Conservation (phyloP, 2,888 invertebrate genomes). For the Heliconius charithonia region DNA sequence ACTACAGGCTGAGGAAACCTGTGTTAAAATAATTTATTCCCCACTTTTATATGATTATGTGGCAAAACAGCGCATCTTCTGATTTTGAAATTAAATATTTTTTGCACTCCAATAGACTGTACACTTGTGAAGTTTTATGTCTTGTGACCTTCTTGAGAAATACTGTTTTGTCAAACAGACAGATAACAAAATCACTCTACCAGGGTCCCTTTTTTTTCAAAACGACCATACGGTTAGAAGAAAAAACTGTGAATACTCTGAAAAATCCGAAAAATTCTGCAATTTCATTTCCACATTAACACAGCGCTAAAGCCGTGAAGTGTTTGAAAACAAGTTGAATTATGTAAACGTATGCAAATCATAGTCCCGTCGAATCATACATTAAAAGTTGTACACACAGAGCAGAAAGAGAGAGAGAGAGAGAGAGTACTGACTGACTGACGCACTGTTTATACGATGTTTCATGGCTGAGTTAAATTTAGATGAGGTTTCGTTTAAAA, state of each 20-base stretch:
- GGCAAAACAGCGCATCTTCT: background rate
- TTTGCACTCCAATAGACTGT: background rate
- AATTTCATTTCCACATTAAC: slow-evolving; percentile 21
- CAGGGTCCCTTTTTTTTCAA: too few species aligned
- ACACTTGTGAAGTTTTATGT: background rate
- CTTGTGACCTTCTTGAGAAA: background rate
- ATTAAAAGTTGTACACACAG: slow-evolving; percentile 51
- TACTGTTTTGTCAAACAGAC: background rate
- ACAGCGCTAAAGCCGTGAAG: slow-evolving; percentile 37
- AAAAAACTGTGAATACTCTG: too few species aligned
- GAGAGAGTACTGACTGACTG: slow-evolving; percentile 5
- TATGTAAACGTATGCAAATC: slow-evolving; percentile 60
- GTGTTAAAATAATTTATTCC: too few species aligned
- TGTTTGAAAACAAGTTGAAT: slow-evolving; percentile 54
- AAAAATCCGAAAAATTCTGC: slow-evolving; percentile 8
- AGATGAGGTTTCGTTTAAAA: slow-evolving; percentile 1
- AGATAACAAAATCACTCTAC: too few species aligned
- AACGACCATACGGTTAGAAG: too few species aligned
- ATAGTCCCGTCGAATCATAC: slow-evolving; percentile 53
- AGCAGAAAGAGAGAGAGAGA: background rate
- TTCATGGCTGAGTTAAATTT: slow-evolving; percentile 3
- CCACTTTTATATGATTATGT: too few species aligned
- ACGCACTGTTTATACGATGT: slow-evolving; percentile 21
- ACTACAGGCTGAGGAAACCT: too few species aligned
- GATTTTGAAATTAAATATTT: background rate